Percentiles rank a stretch among this genome's conserved stretches.
These are phyloP conservation scores for Anguilla rostrata DNA, from an alignment of 2,113 vertebrate species.

Conservation along the genomic window DNA sequence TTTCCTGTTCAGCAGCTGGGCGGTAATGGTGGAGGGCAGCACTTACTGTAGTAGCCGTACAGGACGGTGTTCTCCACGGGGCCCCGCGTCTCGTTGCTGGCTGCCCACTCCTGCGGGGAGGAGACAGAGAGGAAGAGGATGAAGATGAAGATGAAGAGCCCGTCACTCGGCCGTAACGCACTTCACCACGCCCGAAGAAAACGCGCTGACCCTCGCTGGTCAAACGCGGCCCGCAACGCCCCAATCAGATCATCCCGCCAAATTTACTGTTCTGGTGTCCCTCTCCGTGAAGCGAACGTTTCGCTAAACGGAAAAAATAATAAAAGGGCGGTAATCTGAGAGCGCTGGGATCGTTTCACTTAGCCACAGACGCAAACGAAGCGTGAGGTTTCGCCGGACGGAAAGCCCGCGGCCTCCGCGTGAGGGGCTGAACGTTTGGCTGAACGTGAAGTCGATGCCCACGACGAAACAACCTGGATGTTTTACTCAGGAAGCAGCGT, in stretches of 20 bases:
- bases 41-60: constrained; percentile 97
- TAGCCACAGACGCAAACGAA: too few relatives aligned
- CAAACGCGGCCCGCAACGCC: background rate
- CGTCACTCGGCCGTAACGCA: background rate
- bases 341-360: too few relatives aligned
- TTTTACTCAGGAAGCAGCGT: background rate
- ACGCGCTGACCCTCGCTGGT: background rate
- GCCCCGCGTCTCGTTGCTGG: constrained; percentile 82
- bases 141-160: background rate
- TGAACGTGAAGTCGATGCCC: background rate
- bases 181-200: background rate
- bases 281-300: background rate
- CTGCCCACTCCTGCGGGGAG: constrained; percentile 81
- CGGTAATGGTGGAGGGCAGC: constrained; percentile 10
- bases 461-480: background rate
- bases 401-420: too few relatives aligned
- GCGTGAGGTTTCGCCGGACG: background rate
- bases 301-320: background rate
- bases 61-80: constrained; percentile 91
- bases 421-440: too few relatives aligned
- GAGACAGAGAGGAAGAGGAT: constrained; percentile 19
- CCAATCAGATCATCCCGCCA: background rate
- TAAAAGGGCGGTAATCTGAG: background rate
- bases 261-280: background rate
- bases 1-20: too few relatives aligned